phyloP scores from a whole-genome alignment of 2,113 vertebrate species.

The Lepisosteus oculatus region DNA sequence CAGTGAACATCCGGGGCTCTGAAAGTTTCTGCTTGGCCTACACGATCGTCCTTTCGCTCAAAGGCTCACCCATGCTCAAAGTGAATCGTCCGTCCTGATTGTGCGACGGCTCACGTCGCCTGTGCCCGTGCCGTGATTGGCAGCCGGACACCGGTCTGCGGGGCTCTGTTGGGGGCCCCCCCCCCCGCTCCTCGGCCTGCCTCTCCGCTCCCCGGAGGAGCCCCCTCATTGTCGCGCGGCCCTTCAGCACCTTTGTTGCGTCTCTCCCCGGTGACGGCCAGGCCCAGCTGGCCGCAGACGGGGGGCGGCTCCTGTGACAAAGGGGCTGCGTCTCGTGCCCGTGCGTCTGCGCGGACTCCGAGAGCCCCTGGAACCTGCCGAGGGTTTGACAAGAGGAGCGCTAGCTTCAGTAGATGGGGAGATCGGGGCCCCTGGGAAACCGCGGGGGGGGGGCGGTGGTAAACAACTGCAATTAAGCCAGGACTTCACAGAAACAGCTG shows the following conservation, averaged over 20 bases:
- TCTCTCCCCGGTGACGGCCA: slow-evolving; percentile 74
- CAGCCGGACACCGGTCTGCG: slow-evolving; percentile 39
- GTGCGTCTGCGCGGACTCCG: slow-evolving; percentile 55
- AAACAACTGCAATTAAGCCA: slow-evolving; percentile 82
- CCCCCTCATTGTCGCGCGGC: slow-evolving; percentile 79
- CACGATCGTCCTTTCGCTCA: too few relatives aligned
- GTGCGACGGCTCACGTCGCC: slow-evolving; percentile 79
- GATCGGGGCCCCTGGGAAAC: slow-evolving; percentile 69
- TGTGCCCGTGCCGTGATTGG: slow-evolving; percentile 31
- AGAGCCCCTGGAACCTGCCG: slow-evolving; percentile 73
- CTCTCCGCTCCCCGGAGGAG: slow-evolving; percentile 62
- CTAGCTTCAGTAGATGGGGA: slow-evolving; percentile 84
- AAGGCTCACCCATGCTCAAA: too few relatives aligned
- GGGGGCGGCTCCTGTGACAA: slow-evolving; percentile 68
- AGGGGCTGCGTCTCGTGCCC: slow-evolving; percentile 60
- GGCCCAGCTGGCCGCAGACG: slow-evolving; percentile 80
- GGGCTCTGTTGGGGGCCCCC: slow-evolving; percentile 65
- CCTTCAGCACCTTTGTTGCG: slow-evolving; percentile 93
- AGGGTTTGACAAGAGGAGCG: slow-evolving; percentile 81
- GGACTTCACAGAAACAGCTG: slow-evolving; percentile 74
- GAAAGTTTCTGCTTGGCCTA: too few relatives aligned
- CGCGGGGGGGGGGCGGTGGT: slow-evolving; percentile 51
- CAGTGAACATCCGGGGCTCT: too few relatives aligned
- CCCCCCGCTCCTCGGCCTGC: slow-evolving; percentile 56
- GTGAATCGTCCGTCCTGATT: slow-evolving; percentile 31